Evolutionary conservation across 2,113 vertebrate genomes (phyloP), one percentile per base, ranked within the genome.

Genomic region (Chionis minor): DNA sequence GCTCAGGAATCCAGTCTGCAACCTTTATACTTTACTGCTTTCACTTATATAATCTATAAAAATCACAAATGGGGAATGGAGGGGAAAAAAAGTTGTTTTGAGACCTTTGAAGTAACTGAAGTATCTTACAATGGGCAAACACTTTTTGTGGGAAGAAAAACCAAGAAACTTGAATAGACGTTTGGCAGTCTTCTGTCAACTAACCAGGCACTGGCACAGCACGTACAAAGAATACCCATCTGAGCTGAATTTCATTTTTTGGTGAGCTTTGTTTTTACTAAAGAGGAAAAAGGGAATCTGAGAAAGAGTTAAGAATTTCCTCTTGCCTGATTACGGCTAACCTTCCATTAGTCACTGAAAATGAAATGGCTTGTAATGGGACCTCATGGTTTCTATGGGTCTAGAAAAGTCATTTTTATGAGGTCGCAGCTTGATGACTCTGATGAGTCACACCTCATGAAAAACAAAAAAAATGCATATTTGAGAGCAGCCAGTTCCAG

Each of bases 281-380:
- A 74, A 52, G 63, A 71, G 56, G 56, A 71, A 90, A 84, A 83
- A 65, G 35, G 52, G 75, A 96, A 88, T 62, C 47, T 49, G 82
- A 96, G 85, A 96, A 94, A 94, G 75, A 96, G 90, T 96, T 94
- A 95, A 97, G 92, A 81, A 90, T 96, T 95, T 92, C 83, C 59
- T 88, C 80, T 86, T 45, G 33, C 86, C 81, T 90, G 69, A 81
- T 91, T 94, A 81, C 54, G 62, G 61, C 67, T 96, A 91, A 84
- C 86, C 91, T 90, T 89, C 71, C 38, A 82, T 85, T 84, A 97
- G 87, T 85, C 89, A 92, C 51, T 24, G 22, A 92, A 96, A 95
- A 92, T 83, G 35, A 93, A 95, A 87, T 0, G 2, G 89, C 81
- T 90, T 81, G 75, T 94, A 97, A 96, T 67, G 80, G 85, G 69